phyloP scores from a whole-genome alignment of 2,888 invertebrate genomes.

The Archips xylosteana region DNA sequence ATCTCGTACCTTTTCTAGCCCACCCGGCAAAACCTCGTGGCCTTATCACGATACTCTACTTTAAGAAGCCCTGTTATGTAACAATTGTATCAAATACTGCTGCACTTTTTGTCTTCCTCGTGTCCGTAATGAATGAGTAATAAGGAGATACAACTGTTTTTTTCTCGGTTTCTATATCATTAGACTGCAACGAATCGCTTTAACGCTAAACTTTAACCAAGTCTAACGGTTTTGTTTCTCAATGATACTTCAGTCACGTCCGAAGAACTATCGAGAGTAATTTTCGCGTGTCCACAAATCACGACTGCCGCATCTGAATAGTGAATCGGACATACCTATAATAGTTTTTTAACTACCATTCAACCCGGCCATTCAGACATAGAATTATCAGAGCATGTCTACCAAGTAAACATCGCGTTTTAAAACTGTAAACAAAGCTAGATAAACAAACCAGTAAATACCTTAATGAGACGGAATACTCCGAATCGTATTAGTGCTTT shows the following conservation, averaged over 20 bases:
- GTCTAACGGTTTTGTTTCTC: neutral
- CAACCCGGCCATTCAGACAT: conserved; percentile 1
- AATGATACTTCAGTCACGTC: neutral
- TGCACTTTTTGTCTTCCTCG: too few species aligned
- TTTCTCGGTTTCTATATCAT: neutral
- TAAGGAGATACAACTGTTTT: neutral
- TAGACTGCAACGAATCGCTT: too few species aligned
- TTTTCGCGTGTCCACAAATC: neutral
- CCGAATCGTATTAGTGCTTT: conserved; percentile 19
- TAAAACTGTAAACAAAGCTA: conserved; percentile 22
- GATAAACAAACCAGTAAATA: conserved; percentile 30
- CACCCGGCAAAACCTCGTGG: too few species aligned
- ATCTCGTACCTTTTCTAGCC: too few species aligned
- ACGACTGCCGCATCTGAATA: neutral
- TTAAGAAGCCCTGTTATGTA: too few species aligned
- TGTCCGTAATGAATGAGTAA: neutral
- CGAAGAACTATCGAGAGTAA: neutral
- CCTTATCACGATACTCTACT: too few species aligned
- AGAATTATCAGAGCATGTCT: conserved; percentile 23
- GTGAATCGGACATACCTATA: neutral
- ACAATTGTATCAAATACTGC: too few species aligned
- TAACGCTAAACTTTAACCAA: neutral
- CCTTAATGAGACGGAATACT: conserved; percentile 28
- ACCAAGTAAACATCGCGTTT: conserved; percentile 25
- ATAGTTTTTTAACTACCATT: neutral